A percentile compares a stretch with the other conserved stretches of the same genome.
phyloP scores from a whole-genome alignment of 2,888 invertebrate species.

The Agrilus cyanescens region DNA sequence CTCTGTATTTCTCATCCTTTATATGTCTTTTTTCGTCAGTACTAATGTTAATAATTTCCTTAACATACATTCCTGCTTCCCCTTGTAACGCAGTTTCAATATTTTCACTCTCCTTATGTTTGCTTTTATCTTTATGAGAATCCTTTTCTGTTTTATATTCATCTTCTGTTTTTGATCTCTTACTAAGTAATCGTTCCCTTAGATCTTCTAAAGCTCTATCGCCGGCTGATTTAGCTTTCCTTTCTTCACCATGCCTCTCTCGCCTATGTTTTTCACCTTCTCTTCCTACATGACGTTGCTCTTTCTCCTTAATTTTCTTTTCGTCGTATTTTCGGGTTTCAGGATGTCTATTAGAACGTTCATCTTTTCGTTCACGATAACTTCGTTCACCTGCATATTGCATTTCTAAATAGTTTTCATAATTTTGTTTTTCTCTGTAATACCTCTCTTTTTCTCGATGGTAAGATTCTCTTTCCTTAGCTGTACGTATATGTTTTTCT shows the following conservation, averaged over 20 bases:
- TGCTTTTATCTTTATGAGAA: slow-evolving; percentile 20
- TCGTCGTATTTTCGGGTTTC: slow-evolving; percentile 29
- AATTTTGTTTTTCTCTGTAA: slow-evolving; percentile 31
- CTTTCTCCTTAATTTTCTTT: slow-evolving; percentile 22
- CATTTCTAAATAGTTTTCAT: slow-evolving; percentile 22
- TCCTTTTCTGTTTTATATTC: slow-evolving; percentile 20
- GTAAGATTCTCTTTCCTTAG: slow-evolving; percentile 30
- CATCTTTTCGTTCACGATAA: slow-evolving; percentile 26
- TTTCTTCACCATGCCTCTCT: slow-evolving; percentile 26
- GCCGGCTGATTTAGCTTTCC: slow-evolving; percentile 39
- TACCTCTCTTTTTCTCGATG: slow-evolving; percentile 35
- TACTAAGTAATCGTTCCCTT: slow-evolving; percentile 58
- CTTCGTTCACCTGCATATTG: slow-evolving; percentile 24
- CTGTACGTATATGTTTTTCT: slow-evolving; percentile 22
- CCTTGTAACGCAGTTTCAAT: slow-evolving; percentile 30
- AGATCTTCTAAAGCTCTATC: slow-evolving; percentile 63
- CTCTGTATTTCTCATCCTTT: slow-evolving; percentile 24
- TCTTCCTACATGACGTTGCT: slow-evolving; percentile 16
- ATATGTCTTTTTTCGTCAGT: slow-evolving; percentile 25
- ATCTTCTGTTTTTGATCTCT: slow-evolving; percentile 54
- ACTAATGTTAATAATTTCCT: slow-evolving; percentile 34
- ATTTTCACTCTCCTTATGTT: slow-evolving; percentile 21
- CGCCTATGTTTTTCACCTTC: slow-evolving; percentile 25
- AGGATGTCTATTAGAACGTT: slow-evolving; percentile 21
- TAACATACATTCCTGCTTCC: slow-evolving; percentile 34